Percentiles rank a stretch among this genome's conserved stretches.
phyloP scores from a whole-genome alignment of 2,113 vertebrate species.

The Sphyrna mokarran region DNA sequence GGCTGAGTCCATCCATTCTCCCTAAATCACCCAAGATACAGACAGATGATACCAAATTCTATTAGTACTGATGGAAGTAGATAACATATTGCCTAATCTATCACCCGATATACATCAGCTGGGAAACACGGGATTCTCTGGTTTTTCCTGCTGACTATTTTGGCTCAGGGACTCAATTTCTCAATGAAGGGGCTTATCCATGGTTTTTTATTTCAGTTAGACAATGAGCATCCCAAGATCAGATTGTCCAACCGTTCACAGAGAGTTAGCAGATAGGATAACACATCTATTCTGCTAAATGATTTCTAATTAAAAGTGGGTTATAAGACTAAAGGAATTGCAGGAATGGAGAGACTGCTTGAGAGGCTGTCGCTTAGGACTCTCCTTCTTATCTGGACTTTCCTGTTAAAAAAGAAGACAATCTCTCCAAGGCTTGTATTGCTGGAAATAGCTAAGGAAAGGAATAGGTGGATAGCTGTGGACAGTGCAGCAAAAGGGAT shows the following conservation, averaged over 20 bases:
- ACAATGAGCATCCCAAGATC: background rate
- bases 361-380: too few relatives aligned
- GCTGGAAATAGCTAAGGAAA: too few relatives aligned
- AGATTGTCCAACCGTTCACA: background rate
- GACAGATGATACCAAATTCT: background rate
- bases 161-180: background rate
- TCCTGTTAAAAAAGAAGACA: too few relatives aligned
- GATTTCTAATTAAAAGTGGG: too few relatives aligned
- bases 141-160: background rate
- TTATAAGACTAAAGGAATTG: too few relatives aligned
- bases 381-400: too few relatives aligned
- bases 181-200: too few relatives aligned
- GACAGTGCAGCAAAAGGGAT: too few relatives aligned
- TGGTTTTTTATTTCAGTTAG: too few relatives aligned
- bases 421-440: too few relatives aligned
- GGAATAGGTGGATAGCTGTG: too few relatives aligned
- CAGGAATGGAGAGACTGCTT: too few relatives aligned
- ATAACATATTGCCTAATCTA: slow-evolving; percentile 12
- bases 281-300: background rate
- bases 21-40: background rate
- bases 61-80: slow-evolving; percentile 10
- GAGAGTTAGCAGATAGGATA: background rate
- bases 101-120: background rate
- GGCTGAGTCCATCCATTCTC: background rate
- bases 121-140: background rate